Percentiles rank a stretch among this genome's conserved stretches.
These are phyloP conservation scores for Mesoclemmys tuberculata DNA, from an alignment of 2,113 vertebrate species.

Conservation along the genomic window DNA sequence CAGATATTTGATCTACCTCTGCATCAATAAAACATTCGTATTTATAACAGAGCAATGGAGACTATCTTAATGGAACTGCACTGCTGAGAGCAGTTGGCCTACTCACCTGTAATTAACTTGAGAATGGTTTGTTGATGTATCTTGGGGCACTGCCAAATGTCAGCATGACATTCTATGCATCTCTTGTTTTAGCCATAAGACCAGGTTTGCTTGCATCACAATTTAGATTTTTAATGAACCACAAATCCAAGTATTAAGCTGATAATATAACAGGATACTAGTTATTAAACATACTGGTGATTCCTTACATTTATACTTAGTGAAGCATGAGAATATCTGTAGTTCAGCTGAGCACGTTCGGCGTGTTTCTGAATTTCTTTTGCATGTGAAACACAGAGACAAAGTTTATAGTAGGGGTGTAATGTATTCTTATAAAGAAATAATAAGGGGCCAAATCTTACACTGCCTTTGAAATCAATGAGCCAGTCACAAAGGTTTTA, in stretches of 20 bases:
- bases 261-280: not conserved
- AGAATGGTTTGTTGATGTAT: not conserved
- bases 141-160: not conserved
- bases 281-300: not conserved
- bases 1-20: conserved; percentile 66
- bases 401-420: not conserved
- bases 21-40: conserved; percentile 62
- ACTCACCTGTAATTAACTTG: conserved; percentile 28
- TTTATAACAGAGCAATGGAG: conserved; percentile 16
- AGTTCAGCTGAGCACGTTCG: not conserved
- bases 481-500: not conserved
- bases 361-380: not conserved
- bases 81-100: not conserved
- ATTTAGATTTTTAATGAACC: not conserved
- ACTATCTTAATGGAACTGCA: not conserved
- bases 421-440: not conserved
- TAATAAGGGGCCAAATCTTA: not conserved
- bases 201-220: not conserved
- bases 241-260: not conserved
- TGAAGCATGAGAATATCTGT: rapidly evolving
- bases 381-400: not conserved
- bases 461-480: not conserved
- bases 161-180: not conserved
- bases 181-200: not conserved
- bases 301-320: not conserved